Conservation (phyloP, 2,797 vertebrate genomes). For the Neopelma chrysocephalum region DNA sequence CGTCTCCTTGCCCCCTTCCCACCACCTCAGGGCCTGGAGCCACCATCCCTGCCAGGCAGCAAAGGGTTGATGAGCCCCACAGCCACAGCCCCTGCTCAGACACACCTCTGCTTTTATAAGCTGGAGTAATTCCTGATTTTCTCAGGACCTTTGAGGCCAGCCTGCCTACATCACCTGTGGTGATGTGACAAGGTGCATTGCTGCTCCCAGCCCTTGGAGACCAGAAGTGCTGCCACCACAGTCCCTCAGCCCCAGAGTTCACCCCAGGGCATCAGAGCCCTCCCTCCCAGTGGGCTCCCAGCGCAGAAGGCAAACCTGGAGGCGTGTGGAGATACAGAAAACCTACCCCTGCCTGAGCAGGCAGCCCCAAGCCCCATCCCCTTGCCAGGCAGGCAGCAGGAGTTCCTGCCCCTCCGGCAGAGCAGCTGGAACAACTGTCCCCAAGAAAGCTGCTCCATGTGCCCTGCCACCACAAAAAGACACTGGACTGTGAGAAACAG, state of each 20-base stretch:
- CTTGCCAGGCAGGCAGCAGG: background rate
- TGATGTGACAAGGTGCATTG: fast-evolving
- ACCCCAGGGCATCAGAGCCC: background rate
- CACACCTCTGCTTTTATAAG: background rate
- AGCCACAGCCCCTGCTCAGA: background rate
- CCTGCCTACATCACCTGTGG: background rate
- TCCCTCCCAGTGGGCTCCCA: background rate
- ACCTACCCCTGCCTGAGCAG: background rate
- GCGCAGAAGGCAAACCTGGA: background rate
- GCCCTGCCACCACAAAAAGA: background rate
- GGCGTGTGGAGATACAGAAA: fast-evolving
- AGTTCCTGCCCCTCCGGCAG: background rate
- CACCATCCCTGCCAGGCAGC: fast-evolving
- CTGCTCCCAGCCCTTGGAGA: background rate
- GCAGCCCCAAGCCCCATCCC: background rate
- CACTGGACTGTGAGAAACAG: background rate
- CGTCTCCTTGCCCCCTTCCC: background rate
- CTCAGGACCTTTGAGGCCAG: background rate
- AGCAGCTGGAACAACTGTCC: background rate
- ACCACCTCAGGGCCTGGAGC: no score
- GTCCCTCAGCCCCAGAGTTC: no score
- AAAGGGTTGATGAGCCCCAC: background rate
- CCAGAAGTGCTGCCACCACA: fast-evolving
- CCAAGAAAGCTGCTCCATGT: background rate
- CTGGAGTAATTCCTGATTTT: background rate